Conservation (phyloP, 2,888 invertebrate genomes). For the Herminia tarsipennalis region DNA sequence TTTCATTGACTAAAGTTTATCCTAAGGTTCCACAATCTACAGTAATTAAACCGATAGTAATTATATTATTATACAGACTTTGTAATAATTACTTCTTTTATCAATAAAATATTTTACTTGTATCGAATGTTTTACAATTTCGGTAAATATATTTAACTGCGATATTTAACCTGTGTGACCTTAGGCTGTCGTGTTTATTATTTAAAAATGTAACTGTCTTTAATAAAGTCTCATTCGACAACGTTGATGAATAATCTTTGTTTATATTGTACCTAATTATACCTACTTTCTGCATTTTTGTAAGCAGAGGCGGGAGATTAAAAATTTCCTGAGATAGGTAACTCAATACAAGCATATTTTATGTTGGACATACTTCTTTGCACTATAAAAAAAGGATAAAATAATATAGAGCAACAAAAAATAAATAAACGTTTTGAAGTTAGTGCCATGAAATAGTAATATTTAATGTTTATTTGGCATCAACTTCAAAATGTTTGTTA, state of each 20-base stretch:
- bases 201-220: conserved; percentile 19
- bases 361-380: no score
- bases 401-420: no score
- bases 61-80: conserved; percentile 13
- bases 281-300: no score
- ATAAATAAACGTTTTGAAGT: no score
- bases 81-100: conserved; percentile 38
- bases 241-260: background rate
- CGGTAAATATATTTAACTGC: conserved; percentile 18
- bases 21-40: conserved; percentile 8
- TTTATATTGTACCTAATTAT: conserved; percentile 1
- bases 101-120: conserved; percentile 20
- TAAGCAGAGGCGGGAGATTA: no score
- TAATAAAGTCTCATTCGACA: background rate
- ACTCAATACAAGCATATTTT: no score
- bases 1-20: conserved; percentile 22
- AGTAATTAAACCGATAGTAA: conserved; percentile 18
- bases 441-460: no score
- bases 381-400: no score
- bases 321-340: no score
- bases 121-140: conserved; percentile 20
- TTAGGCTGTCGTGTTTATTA: conserved; percentile 29
- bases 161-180: conserved; percentile 41
- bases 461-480: no score
- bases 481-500: no score